Evolutionary conservation across 2,113 vertebrate species (phyloP).

Genomic region (Indicator indicator): DNA sequence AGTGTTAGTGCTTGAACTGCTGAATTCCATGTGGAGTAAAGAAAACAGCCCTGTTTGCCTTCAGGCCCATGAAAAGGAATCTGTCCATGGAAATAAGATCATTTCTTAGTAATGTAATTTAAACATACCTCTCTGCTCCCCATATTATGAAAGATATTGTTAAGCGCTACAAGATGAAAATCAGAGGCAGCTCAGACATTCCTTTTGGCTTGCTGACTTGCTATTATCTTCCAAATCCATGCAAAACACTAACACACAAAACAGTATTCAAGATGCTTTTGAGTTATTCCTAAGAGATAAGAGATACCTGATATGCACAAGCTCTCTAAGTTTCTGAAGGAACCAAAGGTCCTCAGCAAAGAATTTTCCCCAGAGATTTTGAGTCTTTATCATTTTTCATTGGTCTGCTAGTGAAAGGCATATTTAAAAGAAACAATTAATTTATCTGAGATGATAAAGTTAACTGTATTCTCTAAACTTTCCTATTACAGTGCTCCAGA

Average conservation of each 20-base stretch:
- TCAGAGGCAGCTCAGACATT: conserved; percentile 7
- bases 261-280: conserved; percentile 8
- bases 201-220: background rate
- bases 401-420: background rate
- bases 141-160: background rate
- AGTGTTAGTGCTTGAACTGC: background rate
- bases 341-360: background rate
- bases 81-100: background rate
- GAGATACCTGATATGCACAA: background rate
- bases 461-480: background rate
- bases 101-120: conserved; percentile 14
- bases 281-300: conserved; percentile 7
- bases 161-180: conserved; percentile 22
- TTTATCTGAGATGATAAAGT: background rate
- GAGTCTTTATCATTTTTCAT: background rate
- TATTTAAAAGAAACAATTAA: background rate
- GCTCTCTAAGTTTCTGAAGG: background rate
- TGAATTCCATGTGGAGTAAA: background rate
- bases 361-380: background rate
- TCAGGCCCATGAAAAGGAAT: background rate
- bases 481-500: background rate
- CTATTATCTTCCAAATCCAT: conserved; percentile 14
- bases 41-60: background rate
- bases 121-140: background rate
- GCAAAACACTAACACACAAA: conserved; percentile 2